Conservation (phyloP, 2,797 vertebrate genomes). For the Nasua narica region DNA sequence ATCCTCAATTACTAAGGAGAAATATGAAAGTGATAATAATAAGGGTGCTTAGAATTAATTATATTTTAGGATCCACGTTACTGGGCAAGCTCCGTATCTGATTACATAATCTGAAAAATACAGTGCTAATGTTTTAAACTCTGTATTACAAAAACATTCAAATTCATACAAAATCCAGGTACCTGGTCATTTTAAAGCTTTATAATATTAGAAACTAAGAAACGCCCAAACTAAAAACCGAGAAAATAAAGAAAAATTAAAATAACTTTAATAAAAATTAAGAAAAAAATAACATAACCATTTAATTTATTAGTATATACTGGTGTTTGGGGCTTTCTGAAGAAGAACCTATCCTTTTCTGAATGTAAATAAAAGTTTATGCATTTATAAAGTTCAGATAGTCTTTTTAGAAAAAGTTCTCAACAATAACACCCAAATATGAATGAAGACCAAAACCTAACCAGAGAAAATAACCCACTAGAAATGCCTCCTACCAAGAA, state of each 20-base stretch:
- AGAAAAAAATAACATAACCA: not conserved
- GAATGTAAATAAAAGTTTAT: not conserved
- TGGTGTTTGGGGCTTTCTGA: not conserved
- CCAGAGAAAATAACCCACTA: not conserved
- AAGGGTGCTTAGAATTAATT: not conserved
- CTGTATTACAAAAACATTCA: not conserved
- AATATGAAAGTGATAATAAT: not conserved
- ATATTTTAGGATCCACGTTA: not conserved
- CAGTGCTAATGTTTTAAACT: not conserved
- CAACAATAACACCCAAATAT: not conserved
- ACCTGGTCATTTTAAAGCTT: not conserved
- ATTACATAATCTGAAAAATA: not conserved
- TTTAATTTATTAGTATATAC: not conserved
- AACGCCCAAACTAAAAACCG: not conserved
- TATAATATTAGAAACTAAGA: not conserved
- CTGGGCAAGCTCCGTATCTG: not conserved
- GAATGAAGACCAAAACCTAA: not conserved
- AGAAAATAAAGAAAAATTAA: not conserved
- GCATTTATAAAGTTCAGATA: not conserved
- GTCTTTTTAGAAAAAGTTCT: not conserved
- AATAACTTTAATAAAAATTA: not conserved
- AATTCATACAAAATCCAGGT: not conserved
- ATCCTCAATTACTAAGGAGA: not conserved
- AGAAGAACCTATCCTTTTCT: not conserved
- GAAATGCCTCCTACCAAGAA: not conserved